Evolutionary conservation across 2,113 vertebrate genomes (phyloP).

Genomic region (Vanacampus margaritifer): DNA sequence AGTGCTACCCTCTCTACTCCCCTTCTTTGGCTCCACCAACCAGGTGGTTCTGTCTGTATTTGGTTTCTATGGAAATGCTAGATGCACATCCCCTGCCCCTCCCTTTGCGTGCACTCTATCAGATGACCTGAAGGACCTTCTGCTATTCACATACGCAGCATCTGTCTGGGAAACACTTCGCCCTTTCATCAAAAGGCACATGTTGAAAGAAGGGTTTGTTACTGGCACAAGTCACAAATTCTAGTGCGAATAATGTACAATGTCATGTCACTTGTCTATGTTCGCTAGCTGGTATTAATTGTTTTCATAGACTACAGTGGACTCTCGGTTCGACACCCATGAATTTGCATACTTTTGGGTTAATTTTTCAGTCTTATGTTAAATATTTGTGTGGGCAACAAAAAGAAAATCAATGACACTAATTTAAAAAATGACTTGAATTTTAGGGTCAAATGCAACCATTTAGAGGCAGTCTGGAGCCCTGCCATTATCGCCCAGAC

Average conservation of each 20-base stretch:
- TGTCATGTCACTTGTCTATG: neutral
- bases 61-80: slow-evolving; percentile 49
- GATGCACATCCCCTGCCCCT: slow-evolving; percentile 29
- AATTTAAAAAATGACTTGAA: no score
- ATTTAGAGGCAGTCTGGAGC: no score
- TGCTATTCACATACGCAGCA: slow-evolving; percentile 10
- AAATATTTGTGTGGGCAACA: no score
- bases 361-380: no score
- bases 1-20: slow-evolving; percentile 42
- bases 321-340: no score
- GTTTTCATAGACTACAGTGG: no score
- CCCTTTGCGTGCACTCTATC: slow-evolving; percentile 58
- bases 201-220: slow-evolving; percentile 8
- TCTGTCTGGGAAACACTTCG: slow-evolving; percentile 44
- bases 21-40: slow-evolving; percentile 39
- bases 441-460: no score
- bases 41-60: slow-evolving; percentile 52
- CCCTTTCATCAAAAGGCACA: slow-evolving; percentile 8
- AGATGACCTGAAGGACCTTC: slow-evolving; percentile 51
- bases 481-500: no score
- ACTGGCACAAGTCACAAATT: slow-evolving; percentile 1
- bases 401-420: no score
- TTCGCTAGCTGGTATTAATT: neutral
- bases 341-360: no score
- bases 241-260: neutral